Conservation (phyloP, 2,888 invertebrate species). For the Trachelus iudaicus region DNA sequence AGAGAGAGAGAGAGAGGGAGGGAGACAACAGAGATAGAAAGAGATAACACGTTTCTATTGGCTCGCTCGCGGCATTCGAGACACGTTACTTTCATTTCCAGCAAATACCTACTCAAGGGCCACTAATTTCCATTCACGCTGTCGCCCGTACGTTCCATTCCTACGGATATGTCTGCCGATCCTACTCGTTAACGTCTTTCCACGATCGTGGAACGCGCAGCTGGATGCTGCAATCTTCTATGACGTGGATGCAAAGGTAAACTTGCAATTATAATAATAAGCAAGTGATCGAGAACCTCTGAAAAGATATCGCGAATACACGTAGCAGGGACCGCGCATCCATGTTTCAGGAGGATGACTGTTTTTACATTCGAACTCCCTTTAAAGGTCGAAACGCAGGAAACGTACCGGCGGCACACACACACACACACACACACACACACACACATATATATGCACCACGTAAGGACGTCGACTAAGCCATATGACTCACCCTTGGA, state of each 20-base stretch:
- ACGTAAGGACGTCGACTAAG: neutral
- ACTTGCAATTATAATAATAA: neutral
- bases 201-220: neutral
- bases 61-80: conserved; percentile 34
- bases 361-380: neutral
- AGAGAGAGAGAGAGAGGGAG: neutral
- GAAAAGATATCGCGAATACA: neutral
- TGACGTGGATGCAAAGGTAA: neutral
- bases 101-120: conserved; percentile 39
- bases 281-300: neutral
- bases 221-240: neutral
- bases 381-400: conserved; percentile 47
- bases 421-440: neutral
- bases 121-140: conserved; percentile 21
- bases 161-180: neutral
- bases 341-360: neutral
- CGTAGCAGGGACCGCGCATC: neutral
- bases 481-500: conserved; percentile 24
- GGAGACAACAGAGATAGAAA: conserved; percentile 3
- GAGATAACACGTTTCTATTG: conserved; percentile 16
- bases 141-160: neutral
- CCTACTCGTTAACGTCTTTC: neutral
- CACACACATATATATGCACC: neutral
- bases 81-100: conserved; percentile 49
- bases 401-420: conserved; percentile 31